These are phyloP conservation scores for Mungos mungo DNA, from an alignment of 2,113 vertebrate species.

Conservation along the genomic window DNA sequence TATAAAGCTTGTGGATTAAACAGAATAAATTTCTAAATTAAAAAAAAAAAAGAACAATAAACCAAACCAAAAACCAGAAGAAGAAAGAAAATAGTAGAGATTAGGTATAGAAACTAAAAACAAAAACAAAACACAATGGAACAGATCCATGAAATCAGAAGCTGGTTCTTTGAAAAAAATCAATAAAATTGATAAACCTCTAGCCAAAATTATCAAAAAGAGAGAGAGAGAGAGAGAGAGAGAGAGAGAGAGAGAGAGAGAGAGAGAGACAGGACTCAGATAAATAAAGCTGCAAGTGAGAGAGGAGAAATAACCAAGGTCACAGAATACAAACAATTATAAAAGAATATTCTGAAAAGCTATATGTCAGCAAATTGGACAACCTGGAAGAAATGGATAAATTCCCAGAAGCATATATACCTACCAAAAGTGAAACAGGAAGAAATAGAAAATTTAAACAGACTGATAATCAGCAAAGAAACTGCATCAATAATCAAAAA, in stretches of 20 bases:
- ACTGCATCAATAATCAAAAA: background rate
- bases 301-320: background rate
- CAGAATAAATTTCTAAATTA: slow-evolving; percentile 92
- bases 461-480: background rate
- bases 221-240: background rate
- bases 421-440: background rate
- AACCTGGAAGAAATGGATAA: background rate
- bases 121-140: background rate
- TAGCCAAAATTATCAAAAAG: background rate
- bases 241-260: background rate
- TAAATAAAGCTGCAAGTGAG: background rate
- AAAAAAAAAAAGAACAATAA: slow-evolving; percentile 76
- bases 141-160: background rate
- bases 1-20: slow-evolving; percentile 93
- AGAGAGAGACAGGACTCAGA: background rate
- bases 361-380: background rate
- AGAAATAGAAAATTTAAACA: background rate
- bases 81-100: background rate
- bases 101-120: background rate
- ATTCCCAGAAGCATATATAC: background rate
- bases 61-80: background rate
- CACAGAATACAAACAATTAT: background rate
- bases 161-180: background rate
- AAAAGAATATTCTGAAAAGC: background rate
- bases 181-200: background rate